These are phyloP conservation scores for Tapirus indicus DNA, from an alignment of 2,797 vertebrate species.

Conservation along the genomic window DNA sequence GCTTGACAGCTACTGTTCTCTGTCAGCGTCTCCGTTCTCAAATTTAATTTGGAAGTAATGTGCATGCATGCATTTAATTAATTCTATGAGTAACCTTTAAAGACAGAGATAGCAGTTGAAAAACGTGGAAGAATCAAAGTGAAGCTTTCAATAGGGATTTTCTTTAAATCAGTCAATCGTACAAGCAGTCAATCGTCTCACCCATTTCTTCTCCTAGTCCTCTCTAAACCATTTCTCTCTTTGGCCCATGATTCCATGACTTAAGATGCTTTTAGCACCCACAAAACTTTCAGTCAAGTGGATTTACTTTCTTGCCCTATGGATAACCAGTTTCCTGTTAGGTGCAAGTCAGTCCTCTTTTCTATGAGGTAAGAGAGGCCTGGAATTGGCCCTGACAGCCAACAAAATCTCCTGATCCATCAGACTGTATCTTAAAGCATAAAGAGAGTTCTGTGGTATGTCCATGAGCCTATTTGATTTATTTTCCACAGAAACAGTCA, in stretches of 20 bases:
- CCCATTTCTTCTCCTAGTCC: not conserved
- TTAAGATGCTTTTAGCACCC: not conserved
- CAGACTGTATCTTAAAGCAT: not conserved
- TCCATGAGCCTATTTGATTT: not conserved
- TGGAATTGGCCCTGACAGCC: not conserved
- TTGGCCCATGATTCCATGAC: not conserved
- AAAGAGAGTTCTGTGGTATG: not conserved
- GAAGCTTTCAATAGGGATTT: not conserved
- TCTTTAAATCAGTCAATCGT: not conserved
- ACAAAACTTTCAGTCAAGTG: not conserved
- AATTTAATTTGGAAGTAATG: constrained; percentile 40
- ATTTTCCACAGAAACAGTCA: not conserved
- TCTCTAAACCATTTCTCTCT: not conserved
- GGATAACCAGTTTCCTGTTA: not conserved
- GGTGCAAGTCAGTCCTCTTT: not conserved
- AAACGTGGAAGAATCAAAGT: not conserved
- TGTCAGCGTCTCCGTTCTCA: not conserved
- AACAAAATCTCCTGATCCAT: not conserved
- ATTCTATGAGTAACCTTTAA: constrained; percentile 44
- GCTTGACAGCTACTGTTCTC: not conserved
- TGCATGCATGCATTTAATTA: not conserved
- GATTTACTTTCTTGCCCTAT: not conserved
- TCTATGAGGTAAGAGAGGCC: not conserved
- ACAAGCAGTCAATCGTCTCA: not conserved
- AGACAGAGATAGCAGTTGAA: not conserved